Conservation (phyloP, 2,113 vertebrate species). For the Perognathus longimembris region DNA sequence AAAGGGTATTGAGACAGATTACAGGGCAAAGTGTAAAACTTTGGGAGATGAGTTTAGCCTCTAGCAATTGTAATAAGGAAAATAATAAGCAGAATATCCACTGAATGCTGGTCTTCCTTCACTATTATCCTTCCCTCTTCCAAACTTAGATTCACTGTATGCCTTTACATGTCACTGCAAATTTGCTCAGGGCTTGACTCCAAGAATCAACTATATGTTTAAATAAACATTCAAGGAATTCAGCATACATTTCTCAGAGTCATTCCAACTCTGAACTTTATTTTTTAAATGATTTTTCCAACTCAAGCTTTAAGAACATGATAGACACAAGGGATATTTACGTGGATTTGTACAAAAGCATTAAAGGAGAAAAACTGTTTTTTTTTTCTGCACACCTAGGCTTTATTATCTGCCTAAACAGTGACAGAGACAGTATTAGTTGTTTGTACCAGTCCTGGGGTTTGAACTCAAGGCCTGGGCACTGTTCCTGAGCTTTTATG, state of each 20-base stretch:
- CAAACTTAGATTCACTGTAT: constrained; percentile 45
- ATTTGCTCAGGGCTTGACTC: not conserved
- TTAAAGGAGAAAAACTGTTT: not conserved
- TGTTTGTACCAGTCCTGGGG: too few relatives aligned
- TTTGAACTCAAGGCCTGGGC: too few relatives aligned
- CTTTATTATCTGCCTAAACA: constrained; percentile 1
- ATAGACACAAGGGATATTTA: not conserved
- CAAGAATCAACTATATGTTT: not conserved
- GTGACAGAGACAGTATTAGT: not conserved
- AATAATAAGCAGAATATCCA: constrained; percentile 1
- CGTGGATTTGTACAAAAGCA: not conserved
- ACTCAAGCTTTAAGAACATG: not conserved
- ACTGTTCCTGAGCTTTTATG: too few relatives aligned
- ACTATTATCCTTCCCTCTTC: not conserved
- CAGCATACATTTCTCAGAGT: constrained; percentile 8
- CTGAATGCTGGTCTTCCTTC: not conserved
- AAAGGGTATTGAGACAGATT: not conserved
- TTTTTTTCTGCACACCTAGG: not conserved
- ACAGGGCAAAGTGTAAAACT: not conserved
- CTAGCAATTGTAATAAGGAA: not conserved
- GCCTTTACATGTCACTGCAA: constrained; percentile 4
- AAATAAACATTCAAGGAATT: constrained; percentile 47
- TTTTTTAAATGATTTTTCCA: constrained; percentile 1
- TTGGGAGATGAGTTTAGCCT: not conserved
- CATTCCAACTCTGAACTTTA: not conserved